Evolutionary conservation across 2,797 vertebrate genomes (phyloP), one percentile per base, ranked within the genome.

Genomic region (Sebastes itinus): DNA sequence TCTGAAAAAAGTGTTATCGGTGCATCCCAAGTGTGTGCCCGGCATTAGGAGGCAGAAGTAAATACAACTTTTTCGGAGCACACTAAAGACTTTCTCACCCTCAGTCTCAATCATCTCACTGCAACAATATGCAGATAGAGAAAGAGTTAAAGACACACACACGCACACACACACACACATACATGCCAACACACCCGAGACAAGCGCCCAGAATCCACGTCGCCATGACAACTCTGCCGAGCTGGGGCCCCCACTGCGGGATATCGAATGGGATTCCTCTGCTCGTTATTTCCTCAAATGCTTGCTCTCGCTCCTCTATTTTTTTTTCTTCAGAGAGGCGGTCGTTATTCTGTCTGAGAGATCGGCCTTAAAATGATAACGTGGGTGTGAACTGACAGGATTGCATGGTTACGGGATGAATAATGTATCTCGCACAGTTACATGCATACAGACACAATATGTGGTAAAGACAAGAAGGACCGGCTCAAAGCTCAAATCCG

Each of bases 141-240:
- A 70, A 75, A 65, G 14, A 52, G 69, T 63, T 75, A n/a, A 81
- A 85, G 72, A 75, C 52, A 22, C 3, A 65, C 67, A 66, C 28
- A 28, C 28, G 1, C 30, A 32, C 30, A 30, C 7, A 32, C 81
- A 63, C 56, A 67, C 54, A 25, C 1, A 66, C 59, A 67, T 52
- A 49, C 61, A 30, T n/a, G 35, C 35, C 64, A 23, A 77, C 38
- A 38, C 54, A 46, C 38, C 7, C 30, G 3, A 77, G 74, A 85
- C 66, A 71, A 84, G 70, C 23, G 18, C 28, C 63, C 75, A 70
- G 72, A 88, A 78, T 87, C 80, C 1, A 30, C 38, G 86, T 95
- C 89, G 72, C 93, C 90, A 95, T 95, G 94, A 94, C 94, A 95
- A 95, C 93, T 83, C 73, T 58, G 71, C 79, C 28, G 59, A 85